Base-by-base conservation (phyloP, 2,797 vertebrate genomes). In the Coilia nasus region DNA sequence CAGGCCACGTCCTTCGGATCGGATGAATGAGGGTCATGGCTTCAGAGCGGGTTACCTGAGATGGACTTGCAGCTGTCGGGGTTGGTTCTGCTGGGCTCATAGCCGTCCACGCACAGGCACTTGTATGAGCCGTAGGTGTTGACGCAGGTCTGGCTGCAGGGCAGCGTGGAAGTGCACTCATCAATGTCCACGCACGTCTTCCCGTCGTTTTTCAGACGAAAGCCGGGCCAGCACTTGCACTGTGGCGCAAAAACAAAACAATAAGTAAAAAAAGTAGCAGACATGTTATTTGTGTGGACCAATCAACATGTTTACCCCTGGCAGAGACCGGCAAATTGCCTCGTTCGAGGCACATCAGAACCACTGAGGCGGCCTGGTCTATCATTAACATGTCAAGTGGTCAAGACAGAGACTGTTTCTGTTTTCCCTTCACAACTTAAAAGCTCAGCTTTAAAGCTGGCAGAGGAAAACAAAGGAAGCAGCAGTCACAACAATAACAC, bases 221-320 rank as follows among this genome's bases (percentile, higher is more conserved):
- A 99, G 88, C 98, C 98, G 88, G 98, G 98, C 98, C 98, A 99
- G 92, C 98, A 99, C 91, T 98, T 98, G 92, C 98, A 99, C 98
- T 99, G 90, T 44, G 46, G 88, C 88, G 92, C 89, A 84, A 57
- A 91, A 92, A 84, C 54, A 81, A 67, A 81, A 78, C 86, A 86
- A 85, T 47, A 59, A 82, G 25, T 4, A 50, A 81, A 54, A 54
- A 10, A 54, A 54, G 14, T 14, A 75, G 64, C 28, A 75, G 10
- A 35, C 41, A 31, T 78, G 25, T 28, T 84, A 12, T 21, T 14
- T 25, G 41, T 78, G 15, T 17, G 21, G 15, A 50, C 44, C 54
- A 50, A 23, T 81, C 81, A 54, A 54, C 54, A 81, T 54, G 50
- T 54, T 54, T 54, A 54, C 50, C 35, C 5, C 35, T 41, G 5